Percentiles rank a stretch among this genome's conserved stretches.
phyloP scores from a whole-genome alignment of 2,797 vertebrate genomes.

The Distichodus sexfasciatus region DNA sequence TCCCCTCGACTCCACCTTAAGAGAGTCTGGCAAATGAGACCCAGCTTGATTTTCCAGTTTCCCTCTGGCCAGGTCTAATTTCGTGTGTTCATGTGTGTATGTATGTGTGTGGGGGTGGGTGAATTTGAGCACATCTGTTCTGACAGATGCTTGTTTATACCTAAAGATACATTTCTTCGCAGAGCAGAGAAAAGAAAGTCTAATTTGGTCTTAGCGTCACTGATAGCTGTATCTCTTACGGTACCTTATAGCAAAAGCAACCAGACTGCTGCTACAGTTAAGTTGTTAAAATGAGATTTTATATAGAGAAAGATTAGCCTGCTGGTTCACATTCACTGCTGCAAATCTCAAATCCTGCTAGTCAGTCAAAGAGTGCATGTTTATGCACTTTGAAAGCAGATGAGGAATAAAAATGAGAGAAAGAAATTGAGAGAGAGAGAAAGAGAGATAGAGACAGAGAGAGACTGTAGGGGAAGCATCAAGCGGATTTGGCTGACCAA shows the following conservation, averaged over 20 bases:
- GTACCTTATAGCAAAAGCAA: slow-evolving; percentile 1
- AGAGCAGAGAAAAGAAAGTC: neutral
- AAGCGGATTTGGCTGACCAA: slow-evolving; percentile 10
- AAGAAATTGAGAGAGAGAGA: neutral
- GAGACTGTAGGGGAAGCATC: neutral
- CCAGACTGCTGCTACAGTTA: neutral
- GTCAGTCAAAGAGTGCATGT: neutral
- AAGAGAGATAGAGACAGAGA: neutral
- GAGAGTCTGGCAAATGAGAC: slow-evolving; percentile 35
- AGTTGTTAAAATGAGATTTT: slow-evolving; percentile 11
- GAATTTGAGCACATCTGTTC: slow-evolving; percentile 37
- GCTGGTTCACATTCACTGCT: neutral
- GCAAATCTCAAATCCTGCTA: slow-evolving; percentile 39
- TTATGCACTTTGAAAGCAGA: too few relatives aligned
- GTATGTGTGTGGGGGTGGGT: slow-evolving; percentile 16
- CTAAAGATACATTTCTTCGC: slow-evolving; percentile 19
- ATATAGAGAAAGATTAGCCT: neutral
- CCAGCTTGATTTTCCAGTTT: slow-evolving; percentile 18
- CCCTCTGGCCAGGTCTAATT: slow-evolving; percentile 9
- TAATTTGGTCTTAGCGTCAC: slow-evolving; percentile 9
- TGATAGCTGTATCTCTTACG: slow-evolving; percentile 20
- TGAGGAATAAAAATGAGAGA: neutral
- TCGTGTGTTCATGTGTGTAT: neutral
- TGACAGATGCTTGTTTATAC: slow-evolving; percentile 39
- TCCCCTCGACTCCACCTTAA: slow-evolving; percentile 36